phyloP scores from a whole-genome alignment of 2,113 vertebrate genomes.

The Cheilinus undulatus region DNA sequence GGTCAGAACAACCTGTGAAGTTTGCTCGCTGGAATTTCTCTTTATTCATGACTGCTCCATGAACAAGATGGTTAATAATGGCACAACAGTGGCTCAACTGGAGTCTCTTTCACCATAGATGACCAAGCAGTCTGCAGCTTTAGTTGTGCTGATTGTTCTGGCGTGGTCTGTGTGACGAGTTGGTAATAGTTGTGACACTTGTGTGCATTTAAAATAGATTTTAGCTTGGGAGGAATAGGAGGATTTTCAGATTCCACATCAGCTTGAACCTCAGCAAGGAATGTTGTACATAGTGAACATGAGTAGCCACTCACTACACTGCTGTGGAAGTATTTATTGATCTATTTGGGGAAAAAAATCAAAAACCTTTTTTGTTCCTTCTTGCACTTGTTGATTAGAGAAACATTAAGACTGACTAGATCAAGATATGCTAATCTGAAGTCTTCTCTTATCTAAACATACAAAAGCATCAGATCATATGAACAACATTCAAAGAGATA shows the following conservation, averaged over 20 bases:
- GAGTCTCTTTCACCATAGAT: neutral
- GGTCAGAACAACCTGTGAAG: slow-evolving; percentile 22
- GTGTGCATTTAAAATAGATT: slow-evolving; percentile 1
- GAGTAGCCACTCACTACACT: too few species aligned
- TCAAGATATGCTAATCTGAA: too few species aligned
- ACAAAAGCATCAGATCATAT: too few species aligned
- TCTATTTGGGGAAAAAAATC: too few species aligned
- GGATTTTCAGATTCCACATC: slow-evolving; percentile 31
- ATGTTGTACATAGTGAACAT: slow-evolving; percentile 26
- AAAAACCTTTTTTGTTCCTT: too few species aligned
- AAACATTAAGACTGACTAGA: too few species aligned
- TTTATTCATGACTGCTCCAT: slow-evolving; percentile 7
- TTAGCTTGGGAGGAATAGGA: neutral
- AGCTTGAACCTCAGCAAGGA: slow-evolving; percentile 18
- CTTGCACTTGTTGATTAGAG: too few species aligned
- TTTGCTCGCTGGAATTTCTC: slow-evolving; percentile 31
- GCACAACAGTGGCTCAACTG: slow-evolving; percentile 24
- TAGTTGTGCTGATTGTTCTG: neutral
- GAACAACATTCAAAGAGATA: neutral
- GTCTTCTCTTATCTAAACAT: too few species aligned
- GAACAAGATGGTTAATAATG: slow-evolving; percentile 36
- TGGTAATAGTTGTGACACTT: neutral
- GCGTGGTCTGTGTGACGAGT: neutral
- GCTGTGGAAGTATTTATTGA: too few species aligned
- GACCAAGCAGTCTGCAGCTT: neutral